These are phyloP conservation scores for Lithosia quadra DNA, from an alignment of 2,888 invertebrate genomes.

Conservation along the genomic window DNA sequence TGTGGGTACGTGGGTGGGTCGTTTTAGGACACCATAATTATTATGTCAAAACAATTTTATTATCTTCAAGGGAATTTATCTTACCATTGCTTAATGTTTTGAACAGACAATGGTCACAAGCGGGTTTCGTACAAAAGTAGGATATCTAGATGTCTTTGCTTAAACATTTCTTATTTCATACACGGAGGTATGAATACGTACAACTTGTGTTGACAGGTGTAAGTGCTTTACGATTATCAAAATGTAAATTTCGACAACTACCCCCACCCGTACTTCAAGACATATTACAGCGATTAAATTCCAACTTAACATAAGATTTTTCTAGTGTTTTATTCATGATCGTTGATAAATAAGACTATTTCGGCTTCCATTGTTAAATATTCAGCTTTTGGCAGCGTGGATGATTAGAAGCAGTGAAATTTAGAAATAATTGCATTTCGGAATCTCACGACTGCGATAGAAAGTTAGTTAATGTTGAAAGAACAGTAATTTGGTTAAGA, in stretches of 20 bases:
- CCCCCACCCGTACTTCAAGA: background rate
- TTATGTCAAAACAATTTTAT: background rate
- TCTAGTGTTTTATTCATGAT: background rate
- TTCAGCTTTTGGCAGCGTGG: background rate
- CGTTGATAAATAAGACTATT: background rate
- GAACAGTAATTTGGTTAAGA: slow-evolving; percentile 1
- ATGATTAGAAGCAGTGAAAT: slow-evolving; percentile 8
- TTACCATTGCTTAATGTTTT: background rate
- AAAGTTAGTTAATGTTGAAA: slow-evolving; percentile 4
- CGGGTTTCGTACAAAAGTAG: background rate
- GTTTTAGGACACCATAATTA: background rate
- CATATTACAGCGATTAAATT: background rate
- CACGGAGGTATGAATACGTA: too few relatives aligned
- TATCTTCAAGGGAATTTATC: background rate
- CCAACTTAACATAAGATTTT: background rate
- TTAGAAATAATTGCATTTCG: background rate
- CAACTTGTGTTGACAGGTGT: background rate
- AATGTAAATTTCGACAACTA: background rate
- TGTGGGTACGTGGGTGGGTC: too few relatives aligned
- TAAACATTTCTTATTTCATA: background rate
- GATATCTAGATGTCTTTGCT: background rate
- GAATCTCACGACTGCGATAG: background rate
- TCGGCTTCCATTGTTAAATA: background rate
- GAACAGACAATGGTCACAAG: background rate
- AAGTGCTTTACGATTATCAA: background rate